Conservation (phyloP, 2,888 invertebrate species). For the Steinernema hermaphroditum region DNA sequence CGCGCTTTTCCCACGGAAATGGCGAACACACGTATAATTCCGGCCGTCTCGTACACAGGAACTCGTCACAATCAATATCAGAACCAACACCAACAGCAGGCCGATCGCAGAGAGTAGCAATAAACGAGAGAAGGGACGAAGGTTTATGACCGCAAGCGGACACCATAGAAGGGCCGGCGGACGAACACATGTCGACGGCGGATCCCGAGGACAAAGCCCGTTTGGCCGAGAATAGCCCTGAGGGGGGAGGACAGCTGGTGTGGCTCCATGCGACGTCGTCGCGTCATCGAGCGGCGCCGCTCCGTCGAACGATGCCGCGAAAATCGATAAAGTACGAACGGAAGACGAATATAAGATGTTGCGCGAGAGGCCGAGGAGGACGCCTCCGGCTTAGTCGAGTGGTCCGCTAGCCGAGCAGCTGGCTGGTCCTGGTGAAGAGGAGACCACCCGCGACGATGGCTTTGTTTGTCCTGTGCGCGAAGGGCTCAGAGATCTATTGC, state of each 20-base stretch:
- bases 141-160: neutral
- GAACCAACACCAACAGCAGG: neutral
- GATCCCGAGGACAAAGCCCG: neutral
- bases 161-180: neutral
- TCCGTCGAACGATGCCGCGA: neutral
- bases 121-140: neutral
- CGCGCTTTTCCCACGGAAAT: too few species aligned
- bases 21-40: too few species aligned
- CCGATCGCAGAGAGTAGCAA: neutral
- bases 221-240: neutral
- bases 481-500: neutral
- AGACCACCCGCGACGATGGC: neutral
- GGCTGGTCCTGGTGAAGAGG: neutral
- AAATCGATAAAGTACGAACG: conserved; percentile 10
- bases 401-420: neutral
- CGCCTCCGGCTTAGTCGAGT: neutral
- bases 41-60: too few species aligned
- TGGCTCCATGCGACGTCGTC: neutral
- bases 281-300: neutral
- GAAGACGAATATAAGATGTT: neutral
- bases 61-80: too few species aligned
- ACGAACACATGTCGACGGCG: neutral
- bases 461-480: neutral
- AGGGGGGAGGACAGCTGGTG: neutral
- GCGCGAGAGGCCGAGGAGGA: neutral